A percentile compares a stretch with the other conserved stretches of the same genome.
These are phyloP conservation scores for Galerucella pusilla DNA, from an alignment of 2,888 invertebrate species.

Conservation along the genomic window DNA sequence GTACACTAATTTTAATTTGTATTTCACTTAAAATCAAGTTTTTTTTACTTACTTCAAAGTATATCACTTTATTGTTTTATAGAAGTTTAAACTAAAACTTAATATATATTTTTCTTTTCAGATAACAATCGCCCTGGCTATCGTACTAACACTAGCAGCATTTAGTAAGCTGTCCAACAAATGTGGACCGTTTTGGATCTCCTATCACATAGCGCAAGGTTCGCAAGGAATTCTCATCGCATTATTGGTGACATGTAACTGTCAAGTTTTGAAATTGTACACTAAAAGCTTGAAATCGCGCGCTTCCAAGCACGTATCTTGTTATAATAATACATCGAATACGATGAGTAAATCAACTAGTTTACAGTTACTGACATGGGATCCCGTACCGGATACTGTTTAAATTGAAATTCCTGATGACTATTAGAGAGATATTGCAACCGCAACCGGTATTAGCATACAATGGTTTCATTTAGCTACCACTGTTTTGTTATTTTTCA, in stretches of 20 bases:
- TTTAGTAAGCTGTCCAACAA: conserved; percentile 60
- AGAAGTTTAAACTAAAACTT: too few species aligned
- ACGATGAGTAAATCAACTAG: conserved; percentile 62
- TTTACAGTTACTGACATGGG: conserved; percentile 65
- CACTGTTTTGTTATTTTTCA: too few species aligned
- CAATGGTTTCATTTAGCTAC: too few species aligned
- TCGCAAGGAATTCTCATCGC: conserved; percentile 73
- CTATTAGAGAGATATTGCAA: too few species aligned
- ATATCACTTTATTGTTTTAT: too few species aligned
- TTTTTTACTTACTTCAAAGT: too few species aligned
- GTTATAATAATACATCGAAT: conserved; percentile 39
- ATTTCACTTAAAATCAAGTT: too few species aligned
- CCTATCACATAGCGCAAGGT: conserved; percentile 66
- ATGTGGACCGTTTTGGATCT: conserved; percentile 64
- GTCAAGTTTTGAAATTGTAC: conserved; percentile 66
- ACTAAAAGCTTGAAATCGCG: conserved; percentile 57
- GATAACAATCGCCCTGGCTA: conserved; percentile 62
- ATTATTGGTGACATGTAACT: conserved; percentile 73
- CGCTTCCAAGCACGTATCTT: conserved; percentile 50
- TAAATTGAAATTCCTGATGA: conserved; percentile 48
- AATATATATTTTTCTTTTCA: conserved; percentile 52
- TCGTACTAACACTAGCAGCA: conserved; percentile 62
- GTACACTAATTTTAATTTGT: too few species aligned
- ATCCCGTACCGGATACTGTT: conserved; percentile 64
- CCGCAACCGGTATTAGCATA: too few species aligned